Evolutionary conservation across 2,797 vertebrate genomes (phyloP), one percentile per base, ranked within the genome.

Genomic region (Eurystomus glaucurus): DNA sequence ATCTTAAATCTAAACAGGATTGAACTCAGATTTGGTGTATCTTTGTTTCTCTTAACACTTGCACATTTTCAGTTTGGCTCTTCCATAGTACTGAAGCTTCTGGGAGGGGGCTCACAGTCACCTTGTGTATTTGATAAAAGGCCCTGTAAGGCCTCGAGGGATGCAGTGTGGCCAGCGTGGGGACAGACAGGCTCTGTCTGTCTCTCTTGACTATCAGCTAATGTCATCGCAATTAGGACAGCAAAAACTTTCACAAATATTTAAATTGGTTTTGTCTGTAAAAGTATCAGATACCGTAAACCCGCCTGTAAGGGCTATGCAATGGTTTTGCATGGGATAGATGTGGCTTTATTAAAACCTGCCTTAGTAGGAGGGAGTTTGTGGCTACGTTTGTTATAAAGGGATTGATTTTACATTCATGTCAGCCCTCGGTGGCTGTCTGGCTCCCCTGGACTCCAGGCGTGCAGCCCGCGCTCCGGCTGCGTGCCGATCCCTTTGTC

Each of bases 1-100:
- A 58, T 75, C 57, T 75, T 39, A 84, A 68, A 62, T 72, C 55
- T 64, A 29, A 94, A 46, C 55, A 91, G 69, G 50, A 76, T 43
- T 14, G 6, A 43, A 43, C 41, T 43, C 41, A 43, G 41, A 58
- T 84, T 85, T 55, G 33, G 15, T 28, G 1, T 54, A 8, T 64
- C 41, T 91, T 72, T 81, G n/a, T 72, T 82, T 82, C 52, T 85
- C 19, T n/a, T 62, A 15, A 31, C 46, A 14, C 22, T 39, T 80
- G 6, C 54, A 43, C 7, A 0, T 75, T 91, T 83, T 75, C 21
- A 20, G 10, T 58, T 61, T 75, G 66, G 18, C 28, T 90, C 10
- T 51, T 88, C 31, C 2, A 0, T 43, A 28, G 43, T 11, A 66
- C 11, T 41, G 46, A 37, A 65, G 14, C 20, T n/a, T 69, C 64